Evolutionary conservation across 1,140 invertebrate species (phyloP).

Genomic region (Dysdera silvatica): DNA sequence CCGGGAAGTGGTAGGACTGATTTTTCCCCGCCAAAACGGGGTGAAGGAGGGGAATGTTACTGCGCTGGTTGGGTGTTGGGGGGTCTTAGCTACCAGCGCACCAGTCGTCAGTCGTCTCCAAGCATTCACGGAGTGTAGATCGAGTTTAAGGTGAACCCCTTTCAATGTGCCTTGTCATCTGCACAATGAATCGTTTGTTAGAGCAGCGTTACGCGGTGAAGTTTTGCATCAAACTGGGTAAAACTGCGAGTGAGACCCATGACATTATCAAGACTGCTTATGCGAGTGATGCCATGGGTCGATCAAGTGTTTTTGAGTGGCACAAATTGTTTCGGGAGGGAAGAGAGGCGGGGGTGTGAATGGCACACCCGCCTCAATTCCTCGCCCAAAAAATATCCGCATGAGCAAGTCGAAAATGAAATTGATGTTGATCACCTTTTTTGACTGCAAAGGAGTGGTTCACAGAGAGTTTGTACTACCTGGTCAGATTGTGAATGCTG

Average conservation of each 20-base stretch:
- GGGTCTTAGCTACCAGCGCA: not conserved
- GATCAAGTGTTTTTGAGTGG: not conserved
- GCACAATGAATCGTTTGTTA: not conserved
- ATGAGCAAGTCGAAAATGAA: not conserved
- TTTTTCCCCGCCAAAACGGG: not conserved
- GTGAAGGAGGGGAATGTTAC: not conserved
- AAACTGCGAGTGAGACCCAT: not conserved
- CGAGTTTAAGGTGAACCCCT: not conserved
- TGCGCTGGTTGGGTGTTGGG: not conserved
- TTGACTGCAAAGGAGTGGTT: not conserved
- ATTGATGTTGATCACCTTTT: not conserved
- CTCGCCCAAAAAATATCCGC: not conserved
- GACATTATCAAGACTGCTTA: not conserved
- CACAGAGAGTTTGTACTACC: not conserved
- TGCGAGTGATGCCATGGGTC: not conserved
- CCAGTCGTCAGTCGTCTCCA: not conserved
- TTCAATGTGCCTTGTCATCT: not conserved
- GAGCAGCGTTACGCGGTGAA: not conserved
- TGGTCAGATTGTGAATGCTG: not conserved
- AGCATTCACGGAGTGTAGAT: not conserved
- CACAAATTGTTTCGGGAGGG: not conserved
- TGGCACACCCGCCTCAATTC: not conserved
- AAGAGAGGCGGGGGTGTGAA: not conserved
- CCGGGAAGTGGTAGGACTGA: not conserved
- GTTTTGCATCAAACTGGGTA: not conserved